Evolutionary conservation across 2,113 vertebrate genomes (phyloP).

Genomic region (Cyanoderma ruficeps): DNA sequence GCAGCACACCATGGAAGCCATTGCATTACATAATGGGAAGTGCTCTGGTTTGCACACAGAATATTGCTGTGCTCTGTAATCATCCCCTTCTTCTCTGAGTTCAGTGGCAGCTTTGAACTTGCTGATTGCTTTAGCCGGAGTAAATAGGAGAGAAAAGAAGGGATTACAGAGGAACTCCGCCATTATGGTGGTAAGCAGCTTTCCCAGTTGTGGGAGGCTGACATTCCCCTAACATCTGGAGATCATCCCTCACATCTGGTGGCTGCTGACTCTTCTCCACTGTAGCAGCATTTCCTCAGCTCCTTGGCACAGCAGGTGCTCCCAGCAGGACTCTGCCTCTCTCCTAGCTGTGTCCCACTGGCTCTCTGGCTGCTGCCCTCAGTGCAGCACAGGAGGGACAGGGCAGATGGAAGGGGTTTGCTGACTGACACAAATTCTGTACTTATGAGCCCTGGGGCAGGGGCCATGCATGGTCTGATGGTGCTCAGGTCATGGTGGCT

Average conservation of each 20-base stretch:
- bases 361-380: not conserved
- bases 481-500: not conserved
- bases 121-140: constrained; percentile 20
- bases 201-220: not conserved
- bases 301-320: constrained; percentile 18
- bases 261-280: not conserved
- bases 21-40: constrained; percentile 23
- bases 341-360: not conserved
- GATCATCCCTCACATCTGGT: not conserved
- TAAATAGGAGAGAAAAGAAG: not conserved
- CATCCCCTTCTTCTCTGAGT: not conserved
- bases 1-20: not conserved
- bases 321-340: not conserved
- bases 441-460: not conserved
- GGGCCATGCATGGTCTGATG: not conserved
- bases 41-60: not conserved
- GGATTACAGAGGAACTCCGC: not conserved
- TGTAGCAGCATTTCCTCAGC: not conserved
- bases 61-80: not conserved
- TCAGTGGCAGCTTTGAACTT: constrained; percentile 21
- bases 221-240: not conserved
- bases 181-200: not conserved
- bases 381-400: not conserved
- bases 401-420: not conserved
- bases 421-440: not conserved